Evolutionary conservation across 1,140 invertebrate species (phyloP), one percentile per base, ranked within the genome.

Genomic region (Lysiphlebus fabarum): DNA sequence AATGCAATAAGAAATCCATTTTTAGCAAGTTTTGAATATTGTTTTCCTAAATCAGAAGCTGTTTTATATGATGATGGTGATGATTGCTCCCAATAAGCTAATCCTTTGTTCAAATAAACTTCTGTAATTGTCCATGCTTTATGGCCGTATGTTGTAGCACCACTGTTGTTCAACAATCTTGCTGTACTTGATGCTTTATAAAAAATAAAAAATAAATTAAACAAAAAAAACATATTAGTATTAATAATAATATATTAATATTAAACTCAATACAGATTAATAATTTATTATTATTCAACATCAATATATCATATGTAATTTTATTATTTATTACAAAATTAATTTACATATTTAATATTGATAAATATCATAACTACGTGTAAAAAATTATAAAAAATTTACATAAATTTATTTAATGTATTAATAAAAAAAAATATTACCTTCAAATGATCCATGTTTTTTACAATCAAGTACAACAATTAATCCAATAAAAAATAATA

Each of bases 41-140:
- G 85, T 63, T 80, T 78, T 14, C 78, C 75, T 34, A 81, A 69
- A 44, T 84, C 81, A n/a, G 76, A 67, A n/a, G 81, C 77, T 44
- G 75, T 72, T 49, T 81, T 78, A 48, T 85, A 85, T 67, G 87
- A 87, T 12, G 85, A 76, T 1, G 88, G 88, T n/a, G 84, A 83
- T 67, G 82, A 84, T 14, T 83, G 78, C 66, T 90, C 84, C 44
- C 87, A 69, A 80, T 83, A 86, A 59, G 84, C 78, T 59, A 85
- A 84, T 9, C 82, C 82, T 56, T 83, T 78, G 2, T 82, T 80
- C 2, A 81, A 82, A 36, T 83, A 82, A 0, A 80, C 72, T 64
- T 85, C 77, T 1, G 82, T 73, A 37, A 74, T 78, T 53, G 81
- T 78, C 82, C 83, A 87, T 5, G 78, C 82, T 49, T 79, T 81